Conservation (phyloP, 92 coral and sea anemone genomes). For the Palythoa grandiflora region DNA sequence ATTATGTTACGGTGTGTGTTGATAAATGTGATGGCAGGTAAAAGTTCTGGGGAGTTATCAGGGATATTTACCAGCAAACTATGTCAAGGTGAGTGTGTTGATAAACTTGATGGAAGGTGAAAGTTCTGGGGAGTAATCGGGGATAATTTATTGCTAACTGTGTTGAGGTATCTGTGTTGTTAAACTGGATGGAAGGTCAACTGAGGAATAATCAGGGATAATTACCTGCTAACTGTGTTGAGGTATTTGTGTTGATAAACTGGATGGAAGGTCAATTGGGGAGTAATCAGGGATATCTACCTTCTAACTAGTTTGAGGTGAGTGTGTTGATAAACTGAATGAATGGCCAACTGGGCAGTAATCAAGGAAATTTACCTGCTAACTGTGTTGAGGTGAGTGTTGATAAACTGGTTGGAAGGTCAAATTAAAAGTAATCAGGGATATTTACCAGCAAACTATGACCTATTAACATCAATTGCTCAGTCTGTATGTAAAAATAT, state of each 20-base stretch:
- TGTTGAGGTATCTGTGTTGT: constrained; percentile 70
- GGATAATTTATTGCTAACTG: constrained; percentile 92
- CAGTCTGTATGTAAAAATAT: no score
- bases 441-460: constrained; percentile 92
- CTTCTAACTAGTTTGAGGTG: no score
- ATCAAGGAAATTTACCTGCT: constrained; percentile 93
- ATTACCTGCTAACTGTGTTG: constrained; percentile 92
- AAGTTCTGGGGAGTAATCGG: background rate
- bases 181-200: background rate
- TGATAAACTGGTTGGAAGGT: background rate
- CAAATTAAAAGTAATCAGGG: constrained; percentile 72
- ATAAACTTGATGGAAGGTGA: background rate
- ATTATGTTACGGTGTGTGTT: no score
- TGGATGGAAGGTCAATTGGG: background rate
- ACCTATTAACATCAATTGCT: no score
- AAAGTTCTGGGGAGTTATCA: background rate
- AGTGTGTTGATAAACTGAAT: background rate
- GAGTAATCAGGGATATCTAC: background rate
- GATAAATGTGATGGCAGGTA: background rate
- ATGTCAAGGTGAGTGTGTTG: constrained; percentile 74
- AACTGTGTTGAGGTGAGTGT: constrained; percentile 89
- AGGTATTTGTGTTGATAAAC: constrained; percentile 53
- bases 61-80: constrained; percentile 74
- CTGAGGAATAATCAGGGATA: constrained; percentile 76
- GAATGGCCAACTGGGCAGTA: constrained; percentile 55